Evolutionary conservation across 2,113 vertebrate genomes (phyloP).

Genomic region (Machaerirhynchus nigripectus): DNA sequence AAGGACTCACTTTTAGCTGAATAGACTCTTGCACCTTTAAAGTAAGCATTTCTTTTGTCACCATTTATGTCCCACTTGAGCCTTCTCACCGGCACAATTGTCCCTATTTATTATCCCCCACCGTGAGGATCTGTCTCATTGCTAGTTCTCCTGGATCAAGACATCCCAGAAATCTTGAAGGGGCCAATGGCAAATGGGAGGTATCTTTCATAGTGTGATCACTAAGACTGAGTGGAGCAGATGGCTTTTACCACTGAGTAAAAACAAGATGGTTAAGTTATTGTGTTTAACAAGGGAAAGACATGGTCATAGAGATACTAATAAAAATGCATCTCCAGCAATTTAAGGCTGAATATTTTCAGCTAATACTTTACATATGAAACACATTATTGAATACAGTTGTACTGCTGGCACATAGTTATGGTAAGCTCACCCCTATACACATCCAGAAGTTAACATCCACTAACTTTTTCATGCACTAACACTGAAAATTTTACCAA

Average conservation of each 20-base stretch:
- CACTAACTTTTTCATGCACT: background rate
- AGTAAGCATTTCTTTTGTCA: background rate
- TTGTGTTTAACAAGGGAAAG: background rate
- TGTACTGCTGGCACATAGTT: background rate
- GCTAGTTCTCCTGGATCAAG: background rate
- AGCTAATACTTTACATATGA: background rate
- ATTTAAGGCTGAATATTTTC: background rate
- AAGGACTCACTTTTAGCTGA: background rate
- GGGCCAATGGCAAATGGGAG: background rate
- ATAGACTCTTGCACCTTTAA: conserved; percentile 8
- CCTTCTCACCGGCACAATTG: background rate
- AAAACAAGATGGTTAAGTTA: background rate
- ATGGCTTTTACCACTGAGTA: background rate
- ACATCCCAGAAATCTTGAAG: background rate
- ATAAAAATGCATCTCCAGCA: background rate
- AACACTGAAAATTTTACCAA: background rate
- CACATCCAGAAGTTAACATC: background rate
- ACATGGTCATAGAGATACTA: background rate
- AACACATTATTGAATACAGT: background rate
- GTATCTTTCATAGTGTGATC: background rate
- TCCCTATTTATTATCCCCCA: conserved; percentile 21
- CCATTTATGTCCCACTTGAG: background rate
- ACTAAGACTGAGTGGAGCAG: background rate
- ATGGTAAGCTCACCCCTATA: background rate
- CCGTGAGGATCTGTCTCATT: background rate